These are phyloP conservation scores for Hydrophis major DNA, from an alignment of 2,797 vertebrate species.

Conservation along the genomic window DNA sequence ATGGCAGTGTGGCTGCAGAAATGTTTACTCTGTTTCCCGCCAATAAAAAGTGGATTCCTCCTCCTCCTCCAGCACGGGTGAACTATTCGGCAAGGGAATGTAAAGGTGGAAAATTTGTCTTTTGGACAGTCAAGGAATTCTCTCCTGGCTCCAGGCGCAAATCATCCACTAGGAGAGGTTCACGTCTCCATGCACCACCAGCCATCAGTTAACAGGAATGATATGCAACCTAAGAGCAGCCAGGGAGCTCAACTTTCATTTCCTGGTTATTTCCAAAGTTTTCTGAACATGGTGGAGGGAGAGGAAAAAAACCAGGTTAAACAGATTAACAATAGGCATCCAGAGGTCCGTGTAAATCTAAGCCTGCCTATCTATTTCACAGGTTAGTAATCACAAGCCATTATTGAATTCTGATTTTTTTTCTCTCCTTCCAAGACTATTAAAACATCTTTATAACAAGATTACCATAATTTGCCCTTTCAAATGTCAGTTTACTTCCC, in stretches of 20 bases:
- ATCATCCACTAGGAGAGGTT: neutral
- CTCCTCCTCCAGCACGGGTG: neutral
- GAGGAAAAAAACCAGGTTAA: neutral
- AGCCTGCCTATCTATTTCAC: neutral
- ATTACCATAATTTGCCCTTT: neutral
- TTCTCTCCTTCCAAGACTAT: neutral
- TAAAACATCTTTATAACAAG: neutral
- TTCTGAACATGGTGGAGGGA: neutral
- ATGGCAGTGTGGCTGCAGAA: neutral
- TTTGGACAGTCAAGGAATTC: conserved; percentile 8
- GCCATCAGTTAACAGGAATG: neutral
- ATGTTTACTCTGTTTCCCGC: neutral
- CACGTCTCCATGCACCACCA: too few species aligned
- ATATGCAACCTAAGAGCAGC: conserved; percentile 12
- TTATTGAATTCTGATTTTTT: neutral
- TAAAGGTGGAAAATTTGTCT: neutral
- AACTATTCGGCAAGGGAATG: neutral
- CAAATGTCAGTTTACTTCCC: neutral
- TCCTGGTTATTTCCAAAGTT: conserved; percentile 2
- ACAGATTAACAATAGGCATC: neutral
- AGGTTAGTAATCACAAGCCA: neutral
- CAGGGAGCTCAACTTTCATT: neutral
- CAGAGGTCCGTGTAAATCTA: neutral
- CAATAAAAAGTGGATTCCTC: neutral
- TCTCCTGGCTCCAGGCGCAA: neutral